Conservation (phyloP, 2,113 vertebrate genomes). For the Neotoma lepida region DNA sequence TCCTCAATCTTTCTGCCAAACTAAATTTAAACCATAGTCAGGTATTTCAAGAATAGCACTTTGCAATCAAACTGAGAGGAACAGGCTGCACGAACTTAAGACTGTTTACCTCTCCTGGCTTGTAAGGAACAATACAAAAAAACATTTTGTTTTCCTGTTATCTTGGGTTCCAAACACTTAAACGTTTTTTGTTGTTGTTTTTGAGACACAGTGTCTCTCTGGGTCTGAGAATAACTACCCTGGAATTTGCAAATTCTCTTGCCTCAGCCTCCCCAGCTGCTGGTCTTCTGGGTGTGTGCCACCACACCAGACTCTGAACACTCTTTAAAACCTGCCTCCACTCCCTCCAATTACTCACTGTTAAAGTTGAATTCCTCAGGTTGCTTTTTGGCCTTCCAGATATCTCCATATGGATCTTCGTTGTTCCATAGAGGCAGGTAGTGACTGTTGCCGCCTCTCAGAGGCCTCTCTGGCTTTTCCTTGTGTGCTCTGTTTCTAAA, state of each 20-base stretch:
- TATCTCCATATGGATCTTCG: slow-evolving; percentile 90
- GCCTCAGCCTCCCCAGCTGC: neutral
- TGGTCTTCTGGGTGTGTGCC: neutral
- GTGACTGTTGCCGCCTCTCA: slow-evolving; percentile 85
- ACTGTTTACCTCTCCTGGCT: neutral
- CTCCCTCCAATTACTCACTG: slow-evolving; percentile 83
- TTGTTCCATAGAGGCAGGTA: slow-evolving; percentile 95
- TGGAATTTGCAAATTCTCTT: neutral
- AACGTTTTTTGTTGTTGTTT: neutral
- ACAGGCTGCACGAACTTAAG: slow-evolving; percentile 1
- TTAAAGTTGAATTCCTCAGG: slow-evolving; percentile 82
- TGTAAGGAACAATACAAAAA: neutral
- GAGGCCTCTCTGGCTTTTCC: slow-evolving; percentile 77
- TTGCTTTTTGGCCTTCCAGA: slow-evolving; percentile 83
- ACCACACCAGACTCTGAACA: neutral
- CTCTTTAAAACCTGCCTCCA: neutral
- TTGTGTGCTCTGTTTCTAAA: slow-evolving; percentile 69
- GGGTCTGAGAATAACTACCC: neutral
- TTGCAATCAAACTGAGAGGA: neutral
- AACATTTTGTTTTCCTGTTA: neutral
- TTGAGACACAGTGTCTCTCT: neutral
- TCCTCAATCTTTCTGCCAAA: neutral
- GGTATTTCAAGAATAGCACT: neutral
- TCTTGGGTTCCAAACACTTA: neutral
- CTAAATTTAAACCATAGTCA: neutral